These are phyloP conservation scores for Hippoglossus stenolepis DNA, from an alignment of 2,113 vertebrate species.

Conservation along the genomic window DNA sequence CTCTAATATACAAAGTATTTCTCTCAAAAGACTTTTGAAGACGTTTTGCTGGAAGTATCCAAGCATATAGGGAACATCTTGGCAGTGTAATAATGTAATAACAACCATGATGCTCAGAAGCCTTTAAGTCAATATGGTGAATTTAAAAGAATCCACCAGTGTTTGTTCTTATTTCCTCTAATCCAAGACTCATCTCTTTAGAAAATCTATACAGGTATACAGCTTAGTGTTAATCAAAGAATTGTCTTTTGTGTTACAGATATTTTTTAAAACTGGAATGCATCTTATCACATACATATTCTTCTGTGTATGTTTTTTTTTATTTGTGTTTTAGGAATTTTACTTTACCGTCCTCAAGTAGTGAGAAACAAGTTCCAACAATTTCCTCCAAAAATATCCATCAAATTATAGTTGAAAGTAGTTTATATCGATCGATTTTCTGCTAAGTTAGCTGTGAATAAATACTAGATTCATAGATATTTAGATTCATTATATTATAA, in stretches of 20 bases:
- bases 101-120: background rate
- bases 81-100: background rate
- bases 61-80: background rate
- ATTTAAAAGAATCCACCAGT: background rate
- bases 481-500: background rate
- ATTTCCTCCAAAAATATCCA: background rate
- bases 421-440: background rate
- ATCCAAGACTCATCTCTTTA: background rate
- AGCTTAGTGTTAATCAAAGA: background rate
- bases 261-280: background rate
- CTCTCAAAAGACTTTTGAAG: background rate
- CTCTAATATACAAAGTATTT: slow-evolving; percentile 5
- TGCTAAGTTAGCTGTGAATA: too few species aligned
- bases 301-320: background rate
- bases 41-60: background rate
- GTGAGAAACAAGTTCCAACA: background rate
- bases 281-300: too few species aligned
- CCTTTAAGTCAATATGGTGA: background rate
- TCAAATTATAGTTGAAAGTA: background rate
- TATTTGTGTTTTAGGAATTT: background rate
- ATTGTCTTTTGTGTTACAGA: background rate
- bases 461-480: too few species aligned
- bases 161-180: background rate
- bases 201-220: background rate
- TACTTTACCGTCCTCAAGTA: background rate